Evolutionary conservation across 1,140 invertebrate genomes (phyloP).

Genomic region (Pseudomyrmex cubaensis): DNA sequence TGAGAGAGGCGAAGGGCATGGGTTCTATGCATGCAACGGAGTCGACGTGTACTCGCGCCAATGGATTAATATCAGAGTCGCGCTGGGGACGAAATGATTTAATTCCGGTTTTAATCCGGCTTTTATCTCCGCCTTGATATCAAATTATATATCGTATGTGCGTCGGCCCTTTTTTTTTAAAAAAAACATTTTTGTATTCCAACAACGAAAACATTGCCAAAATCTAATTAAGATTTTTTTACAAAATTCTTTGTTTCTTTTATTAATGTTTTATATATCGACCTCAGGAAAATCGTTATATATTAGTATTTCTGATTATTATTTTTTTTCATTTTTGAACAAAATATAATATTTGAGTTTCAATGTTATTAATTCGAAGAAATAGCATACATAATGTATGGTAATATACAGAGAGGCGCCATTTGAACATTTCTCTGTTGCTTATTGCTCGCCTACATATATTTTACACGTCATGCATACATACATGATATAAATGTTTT

Average conservation of each 20-base stretch:
- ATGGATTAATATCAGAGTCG: slow-evolving; percentile 49
- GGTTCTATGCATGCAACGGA: slow-evolving; percentile 30
- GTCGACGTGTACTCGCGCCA: slow-evolving; percentile 41
- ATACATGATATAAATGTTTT: no score
- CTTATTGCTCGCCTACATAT: no score
- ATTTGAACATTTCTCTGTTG: no score
- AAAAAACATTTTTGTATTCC: slow-evolving; percentile 15
- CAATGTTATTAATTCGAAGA: no score
- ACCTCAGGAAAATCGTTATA: neutral
- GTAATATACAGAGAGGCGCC: no score
- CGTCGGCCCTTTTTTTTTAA: neutral
- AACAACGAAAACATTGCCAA: slow-evolving; percentile 18
- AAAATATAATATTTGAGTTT: no score
- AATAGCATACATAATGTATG: no score
- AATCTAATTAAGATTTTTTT: neutral
- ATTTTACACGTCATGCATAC: no score
- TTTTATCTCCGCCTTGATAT: slow-evolving; percentile 49
- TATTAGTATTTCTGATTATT: neutral
- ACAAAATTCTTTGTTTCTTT: neutral
- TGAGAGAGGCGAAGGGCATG: neutral
- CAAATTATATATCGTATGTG: slow-evolving; percentile 41
- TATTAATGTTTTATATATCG: slow-evolving; percentile 1
- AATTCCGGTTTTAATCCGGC: slow-evolving; percentile 52
- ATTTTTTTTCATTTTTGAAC: no score
- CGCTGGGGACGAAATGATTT: slow-evolving; percentile 48